These are phyloP conservation scores for Numenius arquata DNA, from an alignment of 2,113 vertebrate genomes.

Conservation along the genomic window DNA sequence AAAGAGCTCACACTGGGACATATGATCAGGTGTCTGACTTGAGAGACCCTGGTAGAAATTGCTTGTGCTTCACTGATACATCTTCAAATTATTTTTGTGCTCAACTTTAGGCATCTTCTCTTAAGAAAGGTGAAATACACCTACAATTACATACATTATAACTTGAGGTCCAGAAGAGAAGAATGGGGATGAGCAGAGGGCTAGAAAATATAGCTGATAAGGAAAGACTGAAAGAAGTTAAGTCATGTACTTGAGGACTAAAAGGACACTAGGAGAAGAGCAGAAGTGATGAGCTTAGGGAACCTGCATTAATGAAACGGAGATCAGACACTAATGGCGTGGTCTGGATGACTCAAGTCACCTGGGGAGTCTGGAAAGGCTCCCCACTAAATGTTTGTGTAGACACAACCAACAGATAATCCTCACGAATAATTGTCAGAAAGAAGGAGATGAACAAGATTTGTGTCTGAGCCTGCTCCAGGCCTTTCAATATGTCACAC, in stretches of 20 bases:
- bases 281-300: neutral
- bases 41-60: neutral
- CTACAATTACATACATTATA: neutral
- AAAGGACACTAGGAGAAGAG: neutral
- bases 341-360: neutral
- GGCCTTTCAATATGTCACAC: neutral
- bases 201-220: neutral
- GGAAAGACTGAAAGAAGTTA: neutral
- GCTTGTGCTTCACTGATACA: neutral
- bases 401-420: neutral
- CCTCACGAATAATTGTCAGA: neutral
- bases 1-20: neutral
- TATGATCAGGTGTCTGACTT: neutral
- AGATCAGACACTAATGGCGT: neutral
- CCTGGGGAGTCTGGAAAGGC: neutral
- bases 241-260: neutral
- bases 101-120: neutral
- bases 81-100: neutral
- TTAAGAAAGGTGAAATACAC: neutral
- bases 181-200: neutral
- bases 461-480: neutral
- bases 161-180: neutral
- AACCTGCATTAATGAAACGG: neutral
- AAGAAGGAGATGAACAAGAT: neutral
- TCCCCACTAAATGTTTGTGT: neutral